Conservation (phyloP, 2,113 vertebrate species). For the Atrichornis clamosus region DNA sequence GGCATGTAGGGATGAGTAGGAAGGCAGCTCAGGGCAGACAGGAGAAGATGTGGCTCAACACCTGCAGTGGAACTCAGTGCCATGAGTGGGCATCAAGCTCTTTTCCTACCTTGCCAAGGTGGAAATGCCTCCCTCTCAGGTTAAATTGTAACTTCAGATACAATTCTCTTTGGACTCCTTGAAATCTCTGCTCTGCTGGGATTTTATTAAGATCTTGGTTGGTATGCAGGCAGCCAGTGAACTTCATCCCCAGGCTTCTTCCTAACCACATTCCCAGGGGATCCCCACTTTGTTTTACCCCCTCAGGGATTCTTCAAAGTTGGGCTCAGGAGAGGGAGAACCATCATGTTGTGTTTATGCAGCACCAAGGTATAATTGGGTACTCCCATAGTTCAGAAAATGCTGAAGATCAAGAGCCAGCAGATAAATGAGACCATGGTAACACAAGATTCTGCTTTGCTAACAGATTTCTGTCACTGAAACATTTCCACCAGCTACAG, state of each 20-base stretch:
- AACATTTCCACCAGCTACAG: neutral
- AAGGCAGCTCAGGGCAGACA: neutral
- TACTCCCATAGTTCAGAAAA: neutral
- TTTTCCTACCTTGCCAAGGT: neutral
- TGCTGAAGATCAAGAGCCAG: neutral
- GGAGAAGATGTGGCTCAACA: neutral
- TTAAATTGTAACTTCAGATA: neutral
- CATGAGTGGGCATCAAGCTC: neutral
- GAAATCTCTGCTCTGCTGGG: neutral
- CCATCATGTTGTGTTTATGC: neutral
- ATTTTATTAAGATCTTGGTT: neutral
- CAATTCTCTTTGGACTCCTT: neutral
- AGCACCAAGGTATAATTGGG: neutral
- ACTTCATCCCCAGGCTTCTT: neutral
- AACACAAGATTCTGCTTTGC: neutral
- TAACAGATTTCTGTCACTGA: neutral
- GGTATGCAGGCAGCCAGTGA: neutral
- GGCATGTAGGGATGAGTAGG: rapidly evolving
- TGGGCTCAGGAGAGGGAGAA: neutral
- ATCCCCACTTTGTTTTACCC: neutral
- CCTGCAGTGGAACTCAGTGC: neutral
- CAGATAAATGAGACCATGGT: neutral
- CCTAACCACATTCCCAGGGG: neutral
- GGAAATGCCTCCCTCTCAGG: neutral
- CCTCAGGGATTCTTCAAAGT: neutral